Base-by-base conservation (phyloP, 2,113 vertebrate species). In the Prunella fulvescens region DNA sequence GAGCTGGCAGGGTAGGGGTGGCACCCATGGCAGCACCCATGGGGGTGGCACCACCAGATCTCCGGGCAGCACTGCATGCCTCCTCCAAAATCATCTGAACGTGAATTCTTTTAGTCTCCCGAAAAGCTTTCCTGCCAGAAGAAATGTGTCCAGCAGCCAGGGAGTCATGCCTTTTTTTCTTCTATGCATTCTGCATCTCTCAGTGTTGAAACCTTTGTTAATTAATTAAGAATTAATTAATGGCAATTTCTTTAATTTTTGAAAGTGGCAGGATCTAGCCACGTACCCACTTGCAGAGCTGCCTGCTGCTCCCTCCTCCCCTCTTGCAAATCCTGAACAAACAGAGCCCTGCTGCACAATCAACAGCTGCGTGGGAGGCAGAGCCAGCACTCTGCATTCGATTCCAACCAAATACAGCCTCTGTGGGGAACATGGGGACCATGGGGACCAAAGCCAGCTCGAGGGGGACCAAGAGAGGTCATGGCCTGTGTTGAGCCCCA, bases 361-460 rank as follows among this genome's bases (percentile, higher is more conserved):
- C 88, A 94, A 53, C 88, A 83, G 85, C 76, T 54, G 93, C 14
- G 74, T 95, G 88, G 93, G 96, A 88, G 85, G 90, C 74, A 67
- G 48, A 64, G 50, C 67, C 78, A 76, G 74, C 19, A 0, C 44
- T 69, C 62, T 88, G 86, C 73, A 31, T 54, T 14, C 0, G 9
- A 66, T 80, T 62, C 57, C 87, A 58, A 23, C 66, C 70, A 88
- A 76, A 80, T 31, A 7, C 47, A 20, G 29, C 1, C 0, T 80
- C 66, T 82, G 58, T 91, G 80, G 80, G 81, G 70, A 93, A 90
- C 88, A 58, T 0, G 29, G 53, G 64, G 33, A 48, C 4, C n/a
- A n/a, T n/a, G n/a, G n/a, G n/a, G n/a, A 28, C 56, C 67, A 81
- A 70, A 84, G 50, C 64, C 62, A 20, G 2, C 54, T 9, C 0